Evolutionary conservation across 1,140 invertebrate species (phyloP), one percentile per base, ranked within the genome.

Genomic region (Daktulosphaira vitifoliae): DNA sequence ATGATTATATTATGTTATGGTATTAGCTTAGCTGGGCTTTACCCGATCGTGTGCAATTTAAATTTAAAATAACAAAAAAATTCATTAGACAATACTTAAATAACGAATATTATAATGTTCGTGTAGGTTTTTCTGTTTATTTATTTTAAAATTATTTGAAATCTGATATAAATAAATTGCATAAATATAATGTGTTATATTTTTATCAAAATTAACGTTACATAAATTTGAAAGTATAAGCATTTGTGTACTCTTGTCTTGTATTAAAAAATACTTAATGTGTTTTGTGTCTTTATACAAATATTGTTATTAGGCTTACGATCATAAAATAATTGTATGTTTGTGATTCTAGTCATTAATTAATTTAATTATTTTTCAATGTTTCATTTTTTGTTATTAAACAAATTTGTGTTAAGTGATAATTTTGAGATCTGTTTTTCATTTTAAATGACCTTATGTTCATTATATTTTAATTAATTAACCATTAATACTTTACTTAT

Each of bases 21-120:
- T 59, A 46, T 52, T 56, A 56, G 39, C 9, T 20, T 20, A 62
- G 42, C 25, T 44, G 25, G 16, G 42, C 54, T 29, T 56, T 56
- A 44, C 33, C 53, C 22, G 4, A 56, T n/a, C 29, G 25, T 62
- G 54, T 62, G 54, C 54, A 62, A 62, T 62, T 26, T 33, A 33
- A 5, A 33, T 33, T 33, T 33, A 33, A 33, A 5, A 33, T 6
- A 33, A 33, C 5, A 33, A 33, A 6, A 33, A 33, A 33, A 33
- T n/a, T n/a, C n/a, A n/a, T n/a, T n/a, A n/a, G n/a, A n/a, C n/a
- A n/a, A n/a, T n/a, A n/a, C n/a, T n/a, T n/a, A n/a, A n/a, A n/a
- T n/a, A n/a, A n/a, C n/a, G n/a, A n/a, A n/a, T n/a, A n/a, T n/a
- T n/a, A n/a, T n/a, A n/a, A n/a, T n/a, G n/a, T n/a, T n/a, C n/a